Evolutionary conservation across 2,888 invertebrate species (phyloP).

Genomic region (Caenorhabditis sp.): DNA sequence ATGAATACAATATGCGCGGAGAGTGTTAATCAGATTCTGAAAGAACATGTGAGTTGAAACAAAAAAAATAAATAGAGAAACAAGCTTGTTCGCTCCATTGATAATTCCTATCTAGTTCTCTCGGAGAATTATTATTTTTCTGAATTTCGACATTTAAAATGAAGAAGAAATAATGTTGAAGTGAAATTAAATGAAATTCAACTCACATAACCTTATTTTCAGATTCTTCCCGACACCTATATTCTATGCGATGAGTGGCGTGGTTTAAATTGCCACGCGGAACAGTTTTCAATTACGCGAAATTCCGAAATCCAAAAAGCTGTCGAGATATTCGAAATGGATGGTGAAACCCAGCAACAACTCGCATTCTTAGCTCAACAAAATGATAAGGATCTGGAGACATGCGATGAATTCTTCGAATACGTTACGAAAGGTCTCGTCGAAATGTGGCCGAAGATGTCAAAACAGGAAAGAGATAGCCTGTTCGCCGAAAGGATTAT

Average conservation of each 20-base stretch:
- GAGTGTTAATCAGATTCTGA: not conserved
- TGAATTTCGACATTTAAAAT: not conserved
- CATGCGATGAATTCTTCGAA: not conserved
- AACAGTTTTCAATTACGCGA: not conserved
- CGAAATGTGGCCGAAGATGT: not conserved
- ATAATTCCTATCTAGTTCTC: too few species aligned
- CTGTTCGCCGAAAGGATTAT: not conserved
- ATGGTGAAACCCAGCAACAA: not conserved
- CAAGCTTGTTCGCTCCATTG: too few species aligned
- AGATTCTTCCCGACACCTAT: not conserved
- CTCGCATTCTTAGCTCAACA: too few species aligned
- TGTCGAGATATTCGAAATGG: not conserved
- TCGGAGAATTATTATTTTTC: not conserved
- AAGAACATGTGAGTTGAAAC: not conserved
- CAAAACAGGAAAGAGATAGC: not conserved
- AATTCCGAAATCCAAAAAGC: constrained; percentile 4
- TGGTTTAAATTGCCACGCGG: not conserved
- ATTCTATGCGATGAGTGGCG: not conserved
- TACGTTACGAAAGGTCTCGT: not conserved
- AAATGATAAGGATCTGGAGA: too few species aligned
- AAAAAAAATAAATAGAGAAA: too few species aligned
- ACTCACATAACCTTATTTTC: too few species aligned
- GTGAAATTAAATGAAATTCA: too few species aligned
- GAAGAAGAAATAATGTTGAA: too few species aligned
- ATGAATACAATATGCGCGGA: not conserved